Base-by-base conservation (phyloP, 2,113 vertebrate genomes). In the Pseudopodoces humilis region DNA sequence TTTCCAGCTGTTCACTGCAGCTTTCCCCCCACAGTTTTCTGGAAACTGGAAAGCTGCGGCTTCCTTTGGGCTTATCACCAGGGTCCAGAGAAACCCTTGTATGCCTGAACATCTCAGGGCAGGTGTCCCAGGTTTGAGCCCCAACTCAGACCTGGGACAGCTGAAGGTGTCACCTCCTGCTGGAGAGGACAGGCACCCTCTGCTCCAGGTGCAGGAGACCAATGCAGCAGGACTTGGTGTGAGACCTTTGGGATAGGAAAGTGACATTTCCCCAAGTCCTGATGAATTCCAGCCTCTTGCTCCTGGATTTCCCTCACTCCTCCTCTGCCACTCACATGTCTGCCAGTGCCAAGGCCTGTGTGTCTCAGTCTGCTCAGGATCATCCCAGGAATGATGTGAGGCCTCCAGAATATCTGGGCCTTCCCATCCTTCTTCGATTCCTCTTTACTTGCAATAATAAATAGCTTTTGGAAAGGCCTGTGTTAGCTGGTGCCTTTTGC, bases 311-410 rank as follows among this genome's bases (percentile, higher is more conserved):
- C 63, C 44, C 59, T 21, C 14, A 2, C 21, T 12, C 12, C 7
- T 3, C 6, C 8, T 30, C 33, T 46, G 33, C 72, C 10, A 1
- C 11, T 33, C 44, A 16, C 2, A 2, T 1, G 0, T 20, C 44
- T 35, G 25, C 47, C 25, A 60, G 28, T 3, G 1, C 52, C 43
- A 14, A 10, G 52, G 19, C 0, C 3, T 11, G 28, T 1, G 7
- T 44, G 28, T 15, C 47, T 35, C 47, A 13, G 27, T 3, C 41
- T 37, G 35, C 46, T 69, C 77, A 39, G 67, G 23, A 35, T 11
- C 53, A 5, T 9, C 37, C 21, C 23, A 62, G 72, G 14, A 52
- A 39, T 33, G 6, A 2, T 6, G 46, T 41, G 33, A 43, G 1
- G 23, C 33, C 39, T 82, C 41, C 22, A 23, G 14, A 80, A 62